phyloP scores from a whole-genome alignment of 2,888 invertebrate species.

The Smittia sp. region DNA sequence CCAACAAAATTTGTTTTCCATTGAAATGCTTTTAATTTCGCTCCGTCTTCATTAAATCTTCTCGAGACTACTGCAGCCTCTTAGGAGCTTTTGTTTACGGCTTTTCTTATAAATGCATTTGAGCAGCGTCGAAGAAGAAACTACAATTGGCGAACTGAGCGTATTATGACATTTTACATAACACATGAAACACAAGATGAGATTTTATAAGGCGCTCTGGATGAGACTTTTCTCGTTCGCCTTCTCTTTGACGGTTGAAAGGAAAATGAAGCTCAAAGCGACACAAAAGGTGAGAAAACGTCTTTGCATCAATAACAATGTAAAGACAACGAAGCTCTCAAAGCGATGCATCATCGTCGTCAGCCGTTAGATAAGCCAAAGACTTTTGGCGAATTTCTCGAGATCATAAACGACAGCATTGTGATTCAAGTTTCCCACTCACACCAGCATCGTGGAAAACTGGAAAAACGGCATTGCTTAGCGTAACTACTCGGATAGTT shows the following conservation, averaged over 20 bases:
- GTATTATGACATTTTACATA: conserved; percentile 37
- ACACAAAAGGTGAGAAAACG: not conserved
- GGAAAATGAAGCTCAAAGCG: too few relatives aligned
- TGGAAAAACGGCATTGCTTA: too few relatives aligned
- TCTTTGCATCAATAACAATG: too few relatives aligned
- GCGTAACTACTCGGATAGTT: too few relatives aligned
- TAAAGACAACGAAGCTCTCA: too few relatives aligned
- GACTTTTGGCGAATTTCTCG: too few relatives aligned
- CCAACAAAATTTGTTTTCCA: conserved; percentile 1
- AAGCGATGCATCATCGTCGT: too few relatives aligned
- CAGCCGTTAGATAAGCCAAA: too few relatives aligned
- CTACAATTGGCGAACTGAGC: conserved; percentile 4
- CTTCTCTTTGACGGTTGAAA: not conserved
- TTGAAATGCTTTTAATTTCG: conserved; percentile 5
- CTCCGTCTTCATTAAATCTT: not conserved
- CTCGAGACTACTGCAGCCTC: not conserved
- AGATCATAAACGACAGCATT: too few relatives aligned
- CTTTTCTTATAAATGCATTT: not conserved
- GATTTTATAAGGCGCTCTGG: not conserved
- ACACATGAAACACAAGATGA: conserved; percentile 14
- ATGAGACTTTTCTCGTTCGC: not conserved
- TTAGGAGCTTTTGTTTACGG: not conserved
- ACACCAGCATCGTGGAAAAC: too few relatives aligned
- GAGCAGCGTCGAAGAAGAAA: not conserved
- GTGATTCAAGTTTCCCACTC: too few relatives aligned